Evolutionary conservation across 2,113 vertebrate genomes (phyloP), one percentile per base, ranked within the genome.

Genomic region (Ochotona princeps): DNA sequence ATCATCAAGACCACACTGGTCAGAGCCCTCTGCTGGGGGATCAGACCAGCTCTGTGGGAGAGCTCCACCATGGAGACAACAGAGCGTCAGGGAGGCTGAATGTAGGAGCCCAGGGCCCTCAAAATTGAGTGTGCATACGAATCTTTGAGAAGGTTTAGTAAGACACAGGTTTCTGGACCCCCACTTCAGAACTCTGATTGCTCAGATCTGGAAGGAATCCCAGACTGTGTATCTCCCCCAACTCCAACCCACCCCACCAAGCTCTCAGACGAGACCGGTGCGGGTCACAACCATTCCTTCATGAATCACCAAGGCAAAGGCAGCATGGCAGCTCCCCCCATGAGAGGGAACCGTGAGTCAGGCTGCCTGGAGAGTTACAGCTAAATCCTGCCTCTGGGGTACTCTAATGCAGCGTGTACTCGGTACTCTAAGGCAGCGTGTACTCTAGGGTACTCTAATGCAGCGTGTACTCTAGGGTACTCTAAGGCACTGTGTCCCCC

Each of bases 31-130:
- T 61, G 1, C 30, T 10, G 0, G 20, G 17, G 78, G 18, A 18
- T 12, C 81, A 15, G 73, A 18, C 7, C 10, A 0, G 11, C 61
- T 65, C 73, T 5, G 38, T 0, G 44, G 0, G 3, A 2, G 11
- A 7, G 11, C 35, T n/a, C 17, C 47, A n/a, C 1, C 1, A 54
- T 0, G 0, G 47, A 85, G 7, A 23, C 2, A 7, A 73, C 0
- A 7, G 32, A 7, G 57, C 3, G n/a, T 0, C 2, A 13, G 12
- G 8, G 13, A 60, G 23, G 6, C 2, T 2, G 47, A 60, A 30
- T 0, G 0, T 10, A 30, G 20, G 49, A 54, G 25, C 35, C 67
- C 60, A 38, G 1, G 9, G 20, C 26, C 18, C 9, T 38, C 32
- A 23, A 12, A 17, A 15, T 8, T 25, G 7, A 25, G 12, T 2